Conservation (phyloP, 2,797 vertebrate species). For the Cygnus olor region DNA sequence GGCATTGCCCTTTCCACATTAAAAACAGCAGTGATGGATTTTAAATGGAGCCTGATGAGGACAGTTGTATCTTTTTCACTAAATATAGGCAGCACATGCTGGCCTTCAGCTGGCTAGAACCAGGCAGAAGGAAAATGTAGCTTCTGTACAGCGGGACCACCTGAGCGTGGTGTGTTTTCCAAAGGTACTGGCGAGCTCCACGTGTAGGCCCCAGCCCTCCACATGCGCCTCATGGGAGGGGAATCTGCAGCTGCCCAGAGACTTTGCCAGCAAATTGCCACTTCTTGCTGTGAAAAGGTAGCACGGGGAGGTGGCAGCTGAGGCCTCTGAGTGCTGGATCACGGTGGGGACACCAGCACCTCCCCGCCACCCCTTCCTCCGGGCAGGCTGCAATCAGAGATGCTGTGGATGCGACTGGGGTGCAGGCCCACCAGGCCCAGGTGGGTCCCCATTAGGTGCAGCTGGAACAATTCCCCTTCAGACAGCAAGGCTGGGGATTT, state of each 20-base stretch:
- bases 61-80: not conserved
- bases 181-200: not conserved
- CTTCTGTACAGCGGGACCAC: not conserved
- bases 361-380: not conserved
- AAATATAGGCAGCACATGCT: not conserved
- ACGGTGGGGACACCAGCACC: not conserved
- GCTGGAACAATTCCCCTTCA: not conserved
- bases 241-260: not conserved
- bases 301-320: not conserved
- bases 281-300: not conserved
- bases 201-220: not conserved
- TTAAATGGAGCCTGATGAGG: not conserved
- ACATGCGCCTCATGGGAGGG: not conserved
- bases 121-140: not conserved
- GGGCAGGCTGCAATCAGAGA: not conserved
- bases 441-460: not conserved
- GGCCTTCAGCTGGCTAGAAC: constrained; percentile 13
- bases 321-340: not conserved
- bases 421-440: not conserved
- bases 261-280: not conserved
- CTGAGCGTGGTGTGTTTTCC: not conserved
- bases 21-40: not conserved
- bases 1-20: not conserved
- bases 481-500: not conserved
- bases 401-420: not conserved